Evolutionary conservation across 2,797 vertebrate species (phyloP).

Genomic region (Tarsius wallacei): DNA sequence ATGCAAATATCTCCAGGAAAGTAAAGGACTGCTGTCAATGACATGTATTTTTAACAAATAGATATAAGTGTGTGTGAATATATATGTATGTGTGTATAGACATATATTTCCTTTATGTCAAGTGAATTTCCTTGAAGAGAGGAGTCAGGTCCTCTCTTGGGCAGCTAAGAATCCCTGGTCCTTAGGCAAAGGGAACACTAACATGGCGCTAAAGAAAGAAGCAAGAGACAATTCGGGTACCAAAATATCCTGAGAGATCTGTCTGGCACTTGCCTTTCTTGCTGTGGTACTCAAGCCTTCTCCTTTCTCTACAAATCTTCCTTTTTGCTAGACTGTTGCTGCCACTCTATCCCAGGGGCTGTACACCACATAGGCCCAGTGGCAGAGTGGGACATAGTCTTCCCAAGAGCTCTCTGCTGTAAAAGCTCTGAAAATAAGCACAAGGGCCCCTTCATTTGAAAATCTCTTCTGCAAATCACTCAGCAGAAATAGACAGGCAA

Average conservation of each 20-base stretch:
- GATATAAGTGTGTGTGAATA: neutral
- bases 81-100: neutral
- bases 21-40: neutral
- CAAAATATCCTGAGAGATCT: neutral
- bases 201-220: neutral
- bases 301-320: neutral
- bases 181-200: neutral
- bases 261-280: no score
- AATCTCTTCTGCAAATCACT: neutral
- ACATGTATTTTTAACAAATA: slow-evolving; percentile 13
- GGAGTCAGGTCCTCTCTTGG: neutral
- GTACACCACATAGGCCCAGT: no score
- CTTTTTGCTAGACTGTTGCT: neutral
- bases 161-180: neutral
- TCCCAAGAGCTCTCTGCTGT: neutral
- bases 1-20: slow-evolving; percentile 7
- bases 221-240: neutral
- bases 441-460: neutral
- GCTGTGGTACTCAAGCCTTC: neutral
- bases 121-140: neutral
- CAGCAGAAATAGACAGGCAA: neutral
- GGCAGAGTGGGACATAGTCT: neutral
- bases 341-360: neutral
- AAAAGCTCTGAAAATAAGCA: neutral
- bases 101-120: neutral